Evolutionary conservation across 2,797 vertebrate species (phyloP).

Genomic region (Phoeniculus purpureus): DNA sequence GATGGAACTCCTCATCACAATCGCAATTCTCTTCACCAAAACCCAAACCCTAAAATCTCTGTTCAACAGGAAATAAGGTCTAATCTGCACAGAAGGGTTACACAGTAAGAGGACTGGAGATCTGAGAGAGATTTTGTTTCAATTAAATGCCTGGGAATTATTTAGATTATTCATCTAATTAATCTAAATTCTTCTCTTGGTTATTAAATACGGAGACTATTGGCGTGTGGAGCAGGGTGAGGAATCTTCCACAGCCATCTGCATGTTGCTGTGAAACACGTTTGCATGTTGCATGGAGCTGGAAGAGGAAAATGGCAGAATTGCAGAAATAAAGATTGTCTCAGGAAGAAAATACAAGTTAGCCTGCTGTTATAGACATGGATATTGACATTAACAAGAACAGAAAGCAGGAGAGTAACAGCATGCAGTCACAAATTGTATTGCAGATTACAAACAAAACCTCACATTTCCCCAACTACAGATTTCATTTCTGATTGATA

Average conservation of each 20-base stretch:
- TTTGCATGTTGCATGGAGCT: not conserved
- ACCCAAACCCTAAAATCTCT: not conserved
- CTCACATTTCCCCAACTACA: not conserved
- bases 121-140: not conserved
- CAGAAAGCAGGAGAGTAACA: not conserved
- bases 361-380: not conserved
- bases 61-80: not conserved
- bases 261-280: not conserved
- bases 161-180: not conserved
- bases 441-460: not conserved
- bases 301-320: not conserved
- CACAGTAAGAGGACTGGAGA: not conserved
- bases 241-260: fast-evolving
- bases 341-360: not conserved
- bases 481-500: not conserved
- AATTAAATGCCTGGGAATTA: not conserved
- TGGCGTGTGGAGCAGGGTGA: fast-evolving
- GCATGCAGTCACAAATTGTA: not conserved
- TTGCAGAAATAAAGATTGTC: not conserved
- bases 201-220: not conserved
- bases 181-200: not conserved
- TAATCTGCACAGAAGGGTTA: not conserved
- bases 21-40: not conserved
- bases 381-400: not conserved
- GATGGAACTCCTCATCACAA: fast-evolving